Evolutionary conservation across 2,113 vertebrate species (phyloP).

Genomic region (Marmota flaviventris): DNA sequence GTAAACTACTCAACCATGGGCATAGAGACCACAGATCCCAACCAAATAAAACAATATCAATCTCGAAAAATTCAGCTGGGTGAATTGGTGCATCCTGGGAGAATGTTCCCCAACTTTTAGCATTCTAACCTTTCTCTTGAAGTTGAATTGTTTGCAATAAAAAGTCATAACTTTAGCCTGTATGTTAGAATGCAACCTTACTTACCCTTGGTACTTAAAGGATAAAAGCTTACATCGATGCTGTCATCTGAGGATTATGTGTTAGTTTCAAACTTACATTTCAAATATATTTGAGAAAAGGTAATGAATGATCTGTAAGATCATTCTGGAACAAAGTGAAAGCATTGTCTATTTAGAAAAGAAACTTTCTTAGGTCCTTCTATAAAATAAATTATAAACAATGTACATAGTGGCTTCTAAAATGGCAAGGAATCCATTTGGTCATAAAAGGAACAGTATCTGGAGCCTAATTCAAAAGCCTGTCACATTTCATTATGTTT

Average conservation of each 20-base stretch:
- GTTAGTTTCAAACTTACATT: slow-evolving; percentile 36
- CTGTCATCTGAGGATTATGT: background rate
- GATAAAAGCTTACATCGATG: background rate
- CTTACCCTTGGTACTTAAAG: background rate
- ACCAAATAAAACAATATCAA: background rate
- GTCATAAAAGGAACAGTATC: slow-evolving; percentile 51
- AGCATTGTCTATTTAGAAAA: slow-evolving; percentile 26
- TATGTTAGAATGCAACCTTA: background rate
- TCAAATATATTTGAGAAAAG: slow-evolving; percentile 51
- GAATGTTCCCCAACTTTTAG: background rate
- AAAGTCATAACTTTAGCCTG: background rate
- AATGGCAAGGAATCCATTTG: slow-evolving; percentile 52
- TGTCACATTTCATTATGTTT: slow-evolving; percentile 65
- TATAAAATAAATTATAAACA: slow-evolving; percentile 47
- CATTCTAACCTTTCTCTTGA: background rate
- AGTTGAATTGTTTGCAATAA: background rate
- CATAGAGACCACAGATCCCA: background rate
- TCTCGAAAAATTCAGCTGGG: background rate
- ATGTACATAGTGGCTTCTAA: background rate
- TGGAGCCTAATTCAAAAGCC: slow-evolving; percentile 51
- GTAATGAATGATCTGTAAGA: slow-evolving; percentile 7
- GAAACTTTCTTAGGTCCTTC: background rate
- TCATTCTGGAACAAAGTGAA: slow-evolving; percentile 33
- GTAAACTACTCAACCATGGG: background rate
- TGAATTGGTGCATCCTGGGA: background rate